These are phyloP conservation scores for Varecia variegata DNA, from an alignment of 2,797 vertebrate species.

Conservation along the genomic window DNA sequence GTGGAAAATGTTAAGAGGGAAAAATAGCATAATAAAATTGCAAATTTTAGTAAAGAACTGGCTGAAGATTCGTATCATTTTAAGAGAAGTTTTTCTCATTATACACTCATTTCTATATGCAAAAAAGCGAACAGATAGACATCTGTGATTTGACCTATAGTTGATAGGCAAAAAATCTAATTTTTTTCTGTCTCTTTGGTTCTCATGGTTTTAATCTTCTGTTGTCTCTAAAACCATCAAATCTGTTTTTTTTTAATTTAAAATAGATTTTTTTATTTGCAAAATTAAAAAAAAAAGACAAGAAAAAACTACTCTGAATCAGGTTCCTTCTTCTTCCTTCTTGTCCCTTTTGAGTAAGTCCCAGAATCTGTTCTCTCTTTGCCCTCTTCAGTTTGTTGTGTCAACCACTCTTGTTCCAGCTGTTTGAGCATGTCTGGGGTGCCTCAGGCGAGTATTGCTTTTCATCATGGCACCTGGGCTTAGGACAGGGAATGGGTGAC, in stretches of 20 bases:
- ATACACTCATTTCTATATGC: not conserved
- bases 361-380: constrained; percentile 51
- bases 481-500: not conserved
- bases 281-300: constrained; percentile 71
- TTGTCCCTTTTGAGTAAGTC: constrained; percentile 77
- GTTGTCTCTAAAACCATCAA: not conserved
- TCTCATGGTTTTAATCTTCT: not conserved
- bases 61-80: not conserved
- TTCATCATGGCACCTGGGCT: not conserved
- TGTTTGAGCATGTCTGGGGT: constrained; percentile 92
- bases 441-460: not conserved
- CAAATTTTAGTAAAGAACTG: not conserved
- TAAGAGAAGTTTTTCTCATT: not conserved
- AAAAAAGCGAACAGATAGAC: not conserved
- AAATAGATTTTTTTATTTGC: constrained; percentile 83
- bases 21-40: not conserved
- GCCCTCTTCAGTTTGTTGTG: constrained; percentile 73
- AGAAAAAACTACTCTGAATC: constrained; percentile 62
- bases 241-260: constrained; percentile 60
- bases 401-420: constrained; percentile 93
- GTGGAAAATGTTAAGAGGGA: not conserved
- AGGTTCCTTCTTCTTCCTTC: constrained; percentile 83
- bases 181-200: not conserved
- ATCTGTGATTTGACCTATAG: not conserved
- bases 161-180: not conserved